phyloP scores from a whole-genome alignment of 2,113 vertebrate species.

The Oceanites oceanicus region DNA sequence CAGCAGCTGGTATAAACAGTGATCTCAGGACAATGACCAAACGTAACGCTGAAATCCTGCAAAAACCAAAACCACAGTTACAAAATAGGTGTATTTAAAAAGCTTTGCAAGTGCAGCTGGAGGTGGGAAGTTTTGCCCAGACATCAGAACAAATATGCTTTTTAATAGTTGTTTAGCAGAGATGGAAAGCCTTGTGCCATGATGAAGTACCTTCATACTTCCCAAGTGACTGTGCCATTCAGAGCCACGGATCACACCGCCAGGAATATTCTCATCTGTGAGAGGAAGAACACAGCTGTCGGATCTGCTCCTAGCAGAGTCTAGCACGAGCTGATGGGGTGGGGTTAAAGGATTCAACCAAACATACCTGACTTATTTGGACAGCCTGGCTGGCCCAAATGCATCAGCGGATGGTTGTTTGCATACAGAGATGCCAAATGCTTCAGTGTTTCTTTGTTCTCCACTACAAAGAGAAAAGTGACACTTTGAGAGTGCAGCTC shows the following conservation, averaged over 20 bases:
- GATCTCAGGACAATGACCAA: conserved; percentile 96
- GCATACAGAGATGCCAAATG: conserved; percentile 92
- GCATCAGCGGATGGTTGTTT: conserved; percentile 91
- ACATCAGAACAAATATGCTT: background rate
- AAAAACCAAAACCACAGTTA: conserved; percentile 12
- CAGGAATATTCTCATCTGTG: conserved; percentile 80
- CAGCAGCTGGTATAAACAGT: conserved; percentile 96
- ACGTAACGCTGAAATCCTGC: conserved; percentile 92
- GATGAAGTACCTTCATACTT: conserved; percentile 91
- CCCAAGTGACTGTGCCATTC: conserved; percentile 93
- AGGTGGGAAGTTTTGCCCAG: background rate
- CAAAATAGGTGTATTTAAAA: background rate
- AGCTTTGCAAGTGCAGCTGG: background rate
- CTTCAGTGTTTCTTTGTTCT: conserved; percentile 91
- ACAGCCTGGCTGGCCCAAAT: conserved; percentile 87
- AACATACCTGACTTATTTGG: conserved; percentile 87
- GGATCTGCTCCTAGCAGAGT: background rate
- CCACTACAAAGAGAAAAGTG: conserved; percentile 73
- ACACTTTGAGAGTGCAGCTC: background rate
- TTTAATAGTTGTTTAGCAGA: background rate
- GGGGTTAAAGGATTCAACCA: background rate
- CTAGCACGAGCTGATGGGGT: background rate
- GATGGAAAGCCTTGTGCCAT: background rate
- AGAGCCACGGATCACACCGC: conserved; percentile 90
- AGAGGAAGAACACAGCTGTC: background rate